phyloP scores from a whole-genome alignment of 2,888 invertebrate genomes.

The Drosophila trichaetosa region DNA sequence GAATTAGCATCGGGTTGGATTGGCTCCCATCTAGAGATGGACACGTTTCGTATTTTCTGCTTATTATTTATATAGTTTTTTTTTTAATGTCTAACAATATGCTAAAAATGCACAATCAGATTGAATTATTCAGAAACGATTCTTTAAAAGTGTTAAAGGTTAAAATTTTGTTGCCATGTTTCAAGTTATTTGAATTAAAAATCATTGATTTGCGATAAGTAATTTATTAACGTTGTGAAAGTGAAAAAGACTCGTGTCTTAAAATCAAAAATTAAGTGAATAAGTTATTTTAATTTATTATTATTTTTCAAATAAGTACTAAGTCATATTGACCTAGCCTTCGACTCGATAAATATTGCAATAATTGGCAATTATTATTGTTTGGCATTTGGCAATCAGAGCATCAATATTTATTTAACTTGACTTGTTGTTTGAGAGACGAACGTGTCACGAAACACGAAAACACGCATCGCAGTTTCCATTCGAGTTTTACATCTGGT shows the following conservation, averaged over 20 bases:
- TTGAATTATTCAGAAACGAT: no score
- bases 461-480: neutral
- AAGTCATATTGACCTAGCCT: neutral
- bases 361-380: neutral
- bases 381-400: neutral
- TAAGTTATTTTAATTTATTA: neutral
- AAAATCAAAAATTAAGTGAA: neutral
- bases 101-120: no score
- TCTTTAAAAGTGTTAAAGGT: neutral
- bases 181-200: neutral
- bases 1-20: neutral
- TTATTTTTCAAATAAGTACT: neutral
- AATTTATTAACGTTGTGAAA: neutral
- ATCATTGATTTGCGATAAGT: neutral
- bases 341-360: neutral
- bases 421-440: neutral
- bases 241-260: neutral
- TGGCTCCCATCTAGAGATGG: neutral
- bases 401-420: neutral
- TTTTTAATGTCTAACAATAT: no score
- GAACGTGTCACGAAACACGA: neutral
- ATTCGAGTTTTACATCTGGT: neutral
- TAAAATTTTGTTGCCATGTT: neutral
- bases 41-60: neutral
- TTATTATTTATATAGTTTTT: neutral